These are phyloP conservation scores for Brachyhypopomus gauderio DNA, from an alignment of 2,113 vertebrate species.

Conservation along the genomic window DNA sequence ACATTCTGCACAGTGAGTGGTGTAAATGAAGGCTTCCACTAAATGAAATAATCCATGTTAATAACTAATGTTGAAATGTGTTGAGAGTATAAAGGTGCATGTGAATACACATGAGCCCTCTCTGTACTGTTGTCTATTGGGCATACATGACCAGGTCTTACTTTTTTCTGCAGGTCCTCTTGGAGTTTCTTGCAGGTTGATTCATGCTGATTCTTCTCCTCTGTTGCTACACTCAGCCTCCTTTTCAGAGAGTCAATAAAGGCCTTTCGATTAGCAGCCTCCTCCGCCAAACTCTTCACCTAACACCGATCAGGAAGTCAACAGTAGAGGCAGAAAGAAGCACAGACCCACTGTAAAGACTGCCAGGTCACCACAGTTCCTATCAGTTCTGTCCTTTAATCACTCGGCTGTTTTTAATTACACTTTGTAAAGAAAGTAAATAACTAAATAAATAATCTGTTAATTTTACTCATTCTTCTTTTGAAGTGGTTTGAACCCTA, in stretches of 20 bases:
- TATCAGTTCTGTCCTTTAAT: neutral
- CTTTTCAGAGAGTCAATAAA: slow-evolving; percentile 85
- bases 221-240: slow-evolving; percentile 78
- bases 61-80: too few species aligned
- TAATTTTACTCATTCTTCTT: neutral
- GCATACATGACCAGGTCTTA: slow-evolving; percentile 50
- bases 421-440: neutral
- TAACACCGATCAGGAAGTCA: slow-evolving; percentile 56
- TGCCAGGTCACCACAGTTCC: neutral
- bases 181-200: slow-evolving; percentile 78
- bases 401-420: neutral
- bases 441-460: neutral
- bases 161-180: slow-evolving; percentile 86
- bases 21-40: too few species aligned
- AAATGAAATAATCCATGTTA: neutral
- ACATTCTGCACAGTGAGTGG: neutral
- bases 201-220: slow-evolving; percentile 82
- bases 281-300: slow-evolving; percentile 83
- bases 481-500: neutral
- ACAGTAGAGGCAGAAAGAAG: neutral
- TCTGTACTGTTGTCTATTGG: too few species aligned
- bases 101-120: too few species aligned
- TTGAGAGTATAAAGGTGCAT: too few species aligned
- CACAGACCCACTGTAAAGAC: neutral
- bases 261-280: slow-evolving; percentile 83